These are phyloP conservation scores for Trididemnum nubilum DNA, from an alignment of 23 tunicate species.

Conservation along the genomic window DNA sequence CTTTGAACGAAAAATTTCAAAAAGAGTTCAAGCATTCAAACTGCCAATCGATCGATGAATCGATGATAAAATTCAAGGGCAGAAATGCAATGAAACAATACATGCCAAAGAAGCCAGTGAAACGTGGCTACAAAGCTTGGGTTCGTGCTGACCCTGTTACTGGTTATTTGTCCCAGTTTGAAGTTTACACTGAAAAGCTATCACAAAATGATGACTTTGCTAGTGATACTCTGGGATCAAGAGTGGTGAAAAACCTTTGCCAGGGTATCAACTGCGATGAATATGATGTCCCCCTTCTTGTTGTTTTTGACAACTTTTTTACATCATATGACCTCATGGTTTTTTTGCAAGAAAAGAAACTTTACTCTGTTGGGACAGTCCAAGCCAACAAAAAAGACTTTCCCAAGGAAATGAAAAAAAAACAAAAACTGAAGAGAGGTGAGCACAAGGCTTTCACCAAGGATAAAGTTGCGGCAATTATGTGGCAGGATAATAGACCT, in stretches of 20 bases:
- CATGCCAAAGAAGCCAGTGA: constrained; percentile 13
- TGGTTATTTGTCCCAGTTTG: constrained; percentile 23
- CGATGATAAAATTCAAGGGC: constrained; percentile 31
- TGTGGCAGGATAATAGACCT: constrained; percentile 31
- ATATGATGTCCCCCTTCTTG: not conserved
- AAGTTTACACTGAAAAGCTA: constrained; percentile 21
- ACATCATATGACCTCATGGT: constrained; percentile 4
- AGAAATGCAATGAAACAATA: constrained; percentile 10
- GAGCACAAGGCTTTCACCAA: not conserved
- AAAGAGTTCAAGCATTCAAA: constrained; percentile 15
- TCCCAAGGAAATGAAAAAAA: constrained; percentile 8
- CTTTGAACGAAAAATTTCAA: not conserved
- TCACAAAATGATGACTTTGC: not conserved
- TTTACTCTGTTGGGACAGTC: constrained; percentile 20
- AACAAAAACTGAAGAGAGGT: constrained; percentile 7
- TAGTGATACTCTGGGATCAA: not conserved
- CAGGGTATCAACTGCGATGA: not conserved
- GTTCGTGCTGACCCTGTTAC: constrained; percentile 33
- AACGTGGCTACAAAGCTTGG: constrained; percentile 34
- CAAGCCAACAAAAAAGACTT: constrained; percentile 1
- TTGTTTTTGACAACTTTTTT: constrained; percentile 14
- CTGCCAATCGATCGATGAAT: constrained; percentile 24
- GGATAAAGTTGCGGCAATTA: not conserved
- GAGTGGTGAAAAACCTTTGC: constrained; percentile 12
- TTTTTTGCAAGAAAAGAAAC: not conserved